Base-by-base conservation (phyloP, 2,113 vertebrate genomes). In the Garra rufa region DNA sequence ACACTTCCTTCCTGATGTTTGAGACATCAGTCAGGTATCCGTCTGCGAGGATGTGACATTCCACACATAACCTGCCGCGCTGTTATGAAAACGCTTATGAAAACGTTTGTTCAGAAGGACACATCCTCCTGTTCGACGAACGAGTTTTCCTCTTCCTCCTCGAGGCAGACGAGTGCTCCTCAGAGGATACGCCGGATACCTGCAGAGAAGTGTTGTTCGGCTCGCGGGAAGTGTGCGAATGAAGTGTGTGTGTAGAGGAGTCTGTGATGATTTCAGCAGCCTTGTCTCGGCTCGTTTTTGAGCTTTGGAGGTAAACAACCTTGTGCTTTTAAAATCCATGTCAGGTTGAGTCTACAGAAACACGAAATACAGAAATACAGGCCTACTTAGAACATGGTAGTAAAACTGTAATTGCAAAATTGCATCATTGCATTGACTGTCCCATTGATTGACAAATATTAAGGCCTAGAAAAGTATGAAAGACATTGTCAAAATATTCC, bases 111-210 rank as follows among this genome's bases (percentile, higher is more conserved):
- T 92, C 91, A 86, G 67, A 89, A 79, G 26, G 74, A 89, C 87
- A 78, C 91, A 91, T 69, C 92, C 92, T 91, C 91, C 87, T 84
- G 82, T 80, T 61, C 24, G n/a, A 55, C 7, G 8, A n/a, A 55
- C 24, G n/a, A 26, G 10, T 61, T 61, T 61, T 69, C 65, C 19
- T 69, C 65, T 21, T 91, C 91, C 91, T 88, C 76, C 28, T 88
- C 89, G 86, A 82, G 44, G 77, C 81, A 63, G 85, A 84, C n/a
- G 9, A 89, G 88, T n/a, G 38, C 38, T 89, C 94, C 93, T 91
- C 76, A 43, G 93, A 91, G 93, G 89, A 93, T 57, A 57, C 52
- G 19, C 21, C 52, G 9, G 52, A 57, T 93, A 94, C 92, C 91
- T 91, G 92, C 55, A 38, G 82, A 73, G 38, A 55, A 76, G 74